Base-by-base conservation (phyloP, 2,888 invertebrate genomes). In the Caenorhabditis wallacei region DNA sequence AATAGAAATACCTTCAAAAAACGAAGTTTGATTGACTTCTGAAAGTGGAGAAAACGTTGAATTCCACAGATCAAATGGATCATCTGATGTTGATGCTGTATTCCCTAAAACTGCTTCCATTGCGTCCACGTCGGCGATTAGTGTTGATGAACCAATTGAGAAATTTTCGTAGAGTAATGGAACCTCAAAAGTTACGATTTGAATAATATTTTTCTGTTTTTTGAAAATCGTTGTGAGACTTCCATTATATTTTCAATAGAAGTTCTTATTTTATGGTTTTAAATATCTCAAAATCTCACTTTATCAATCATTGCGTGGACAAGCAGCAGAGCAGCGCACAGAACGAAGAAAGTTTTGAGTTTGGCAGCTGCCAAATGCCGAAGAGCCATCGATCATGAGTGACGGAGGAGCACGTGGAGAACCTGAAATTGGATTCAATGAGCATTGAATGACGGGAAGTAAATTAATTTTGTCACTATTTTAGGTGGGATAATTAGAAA, bases 361-460 rank as follows among this genome's bases (percentile, higher is more conserved):
- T 59, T 79, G 71, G 70, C 69, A 37, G 43, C 48, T 51, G 70
- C 66, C 79, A 79, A 79, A 56, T 70, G 70, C 26, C 57, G 70
- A 61, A 71, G 20, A 70, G 79, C 79, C 79, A 79, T 79, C 69
- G 78, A 78, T 78, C 78, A 78, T 78, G 66, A 75, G 75, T 57
- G 64, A 59, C 59, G 59, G 40, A 53, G 37, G 11, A 51, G 51
- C 66, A 46, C 56, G 46, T 20, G 64, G 7, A 51, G 46, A 74
- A 57, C 54, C 75, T 75, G 66, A 48, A 64, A 56, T 18, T 7
- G 30, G 35, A 57, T 18, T 20, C 10, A 35, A n/a, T 20, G 18
- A 22, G 30, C 30, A n/a, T 48, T 51, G 26, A 57, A 30, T 30
- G 30, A 30, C n/a, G n/a, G n/a, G 30, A 30, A 30, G 30, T 30